A percentile compares a stretch with the other conserved stretches of the same genome.
Evolutionary conservation across 2,888 invertebrate species (phyloP).

Genomic region (Aricia artaxerxes): DNA sequence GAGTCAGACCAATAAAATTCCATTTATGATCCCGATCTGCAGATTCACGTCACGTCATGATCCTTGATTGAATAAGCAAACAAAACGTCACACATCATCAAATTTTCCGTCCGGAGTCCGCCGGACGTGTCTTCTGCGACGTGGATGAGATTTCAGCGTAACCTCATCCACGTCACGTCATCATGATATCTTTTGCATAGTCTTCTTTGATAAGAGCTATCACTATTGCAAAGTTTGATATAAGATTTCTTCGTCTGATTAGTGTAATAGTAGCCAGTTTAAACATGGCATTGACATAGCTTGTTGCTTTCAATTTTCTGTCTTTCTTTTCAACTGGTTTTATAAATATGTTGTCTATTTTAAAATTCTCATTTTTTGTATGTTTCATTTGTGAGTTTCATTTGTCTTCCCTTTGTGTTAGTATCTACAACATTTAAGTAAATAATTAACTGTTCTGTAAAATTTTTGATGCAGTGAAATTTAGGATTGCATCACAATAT

Average conservation of each 20-base stretch:
- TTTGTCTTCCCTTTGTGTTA: background rate
- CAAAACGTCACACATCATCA: background rate
- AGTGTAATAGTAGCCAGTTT: background rate
- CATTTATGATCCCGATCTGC: background rate
- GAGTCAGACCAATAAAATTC: background rate
- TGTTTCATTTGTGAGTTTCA: background rate
- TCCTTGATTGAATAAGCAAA: slow-evolving; percentile 3
- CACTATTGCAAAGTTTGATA: slow-evolving; percentile 4
- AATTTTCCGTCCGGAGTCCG: slow-evolving; percentile 5
- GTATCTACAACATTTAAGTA: too few relatives aligned
- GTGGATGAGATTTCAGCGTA: background rate
- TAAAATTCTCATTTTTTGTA: background rate
- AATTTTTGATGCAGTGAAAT: too few relatives aligned
- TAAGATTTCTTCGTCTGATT: slow-evolving; percentile 17
- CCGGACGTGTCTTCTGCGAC: background rate
- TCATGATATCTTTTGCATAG: slow-evolving; percentile 19
- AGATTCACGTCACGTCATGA: background rate
- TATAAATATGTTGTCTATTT: background rate
- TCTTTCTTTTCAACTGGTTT: background rate
- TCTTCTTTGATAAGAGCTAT: background rate
- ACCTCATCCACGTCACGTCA: background rate
- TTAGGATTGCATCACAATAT: background rate
- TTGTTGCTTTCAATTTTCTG: background rate
- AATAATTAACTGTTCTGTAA: too few relatives aligned
- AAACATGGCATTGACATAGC: background rate